These are phyloP conservation scores for Danionella dracula DNA, from an alignment of 2,797 vertebrate genomes.

Conservation along the genomic window DNA sequence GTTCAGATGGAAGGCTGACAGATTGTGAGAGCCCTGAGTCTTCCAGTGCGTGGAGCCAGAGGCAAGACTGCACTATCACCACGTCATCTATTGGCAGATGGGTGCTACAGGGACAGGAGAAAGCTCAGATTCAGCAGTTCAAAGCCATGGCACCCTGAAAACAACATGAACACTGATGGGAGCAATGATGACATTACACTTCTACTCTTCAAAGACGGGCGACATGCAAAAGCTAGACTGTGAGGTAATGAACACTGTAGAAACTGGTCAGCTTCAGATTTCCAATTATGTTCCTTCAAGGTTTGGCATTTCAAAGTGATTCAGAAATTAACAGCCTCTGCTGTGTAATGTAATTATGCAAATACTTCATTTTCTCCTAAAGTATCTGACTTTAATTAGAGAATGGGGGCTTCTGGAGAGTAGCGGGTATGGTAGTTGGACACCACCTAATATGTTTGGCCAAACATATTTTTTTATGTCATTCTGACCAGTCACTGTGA, in stretches of 20 bases:
- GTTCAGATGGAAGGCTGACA: slow-evolving; percentile 32
- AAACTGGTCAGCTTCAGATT: slow-evolving; percentile 12
- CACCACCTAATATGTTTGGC: slow-evolving; percentile 38
- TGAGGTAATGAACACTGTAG: background rate
- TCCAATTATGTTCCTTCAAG: slow-evolving; percentile 27
- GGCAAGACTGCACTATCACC: slow-evolving; percentile 45
- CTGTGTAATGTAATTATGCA: slow-evolving; percentile 45
- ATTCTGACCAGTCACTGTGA: background rate
- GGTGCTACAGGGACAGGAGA: slow-evolving; percentile 30
- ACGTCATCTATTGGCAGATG: slow-evolving; percentile 29
- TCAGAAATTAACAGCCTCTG: slow-evolving; percentile 35
- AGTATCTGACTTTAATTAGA: slow-evolving; percentile 43
- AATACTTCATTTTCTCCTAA: slow-evolving; percentile 29
- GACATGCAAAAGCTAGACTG: slow-evolving; percentile 7
- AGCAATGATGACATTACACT: slow-evolving; percentile 26
- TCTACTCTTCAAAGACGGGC: background rate
- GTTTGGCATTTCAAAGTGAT: slow-evolving; percentile 30
- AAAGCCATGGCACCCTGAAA: slow-evolving; percentile 34
- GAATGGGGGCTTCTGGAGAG: slow-evolving; percentile 14
- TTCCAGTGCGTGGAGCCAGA: slow-evolving; percentile 48
- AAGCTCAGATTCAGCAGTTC: slow-evolving; percentile 22
- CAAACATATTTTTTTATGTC: slow-evolving; percentile 31
- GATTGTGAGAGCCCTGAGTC: slow-evolving; percentile 28
- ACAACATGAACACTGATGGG: slow-evolving; percentile 16
- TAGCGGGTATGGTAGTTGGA: slow-evolving; percentile 18